These are phyloP conservation scores for Hemiscyllium ocellatum DNA, from an alignment of 2,113 vertebrate genomes.

Conservation along the genomic window DNA sequence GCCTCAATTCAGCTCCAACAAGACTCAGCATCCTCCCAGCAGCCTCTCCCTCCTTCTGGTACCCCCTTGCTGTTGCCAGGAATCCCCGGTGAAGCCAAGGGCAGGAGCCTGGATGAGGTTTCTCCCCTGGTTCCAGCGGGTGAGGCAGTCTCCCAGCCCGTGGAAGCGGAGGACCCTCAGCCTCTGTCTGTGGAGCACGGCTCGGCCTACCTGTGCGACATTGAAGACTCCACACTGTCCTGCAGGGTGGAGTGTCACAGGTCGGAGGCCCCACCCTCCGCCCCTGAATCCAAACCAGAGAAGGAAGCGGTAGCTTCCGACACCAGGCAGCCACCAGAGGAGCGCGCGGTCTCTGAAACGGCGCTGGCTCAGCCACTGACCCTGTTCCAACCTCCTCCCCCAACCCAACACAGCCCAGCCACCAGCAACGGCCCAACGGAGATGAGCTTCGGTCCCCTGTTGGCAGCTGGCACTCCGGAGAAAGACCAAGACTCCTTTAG, in stretches of 20 bases:
- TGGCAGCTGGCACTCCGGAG: constrained; percentile 46
- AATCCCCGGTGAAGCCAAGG: constrained; percentile 39
- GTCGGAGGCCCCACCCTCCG: constrained; percentile 44
- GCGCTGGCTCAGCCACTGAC: constrained; percentile 51
- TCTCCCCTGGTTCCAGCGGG: constrained; percentile 64
- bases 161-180: constrained; percentile 63
- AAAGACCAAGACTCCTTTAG: constrained; percentile 42
- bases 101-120: constrained; percentile 61
- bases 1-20: constrained; percentile 52
- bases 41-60: constrained; percentile 41
- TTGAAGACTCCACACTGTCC: constrained; percentile 51
- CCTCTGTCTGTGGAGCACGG: constrained; percentile 55
- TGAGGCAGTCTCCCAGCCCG: constrained; percentile 55
- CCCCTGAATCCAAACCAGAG: constrained; percentile 44
- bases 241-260: constrained; percentile 57
- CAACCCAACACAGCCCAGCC: constrained; percentile 48
- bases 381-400: constrained; percentile 53
- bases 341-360: constrained; percentile 27
- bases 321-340: constrained; percentile 44
- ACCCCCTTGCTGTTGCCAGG: not conserved
- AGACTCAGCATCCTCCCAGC: constrained; percentile 50
- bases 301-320: constrained; percentile 43
- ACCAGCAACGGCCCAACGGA: constrained; percentile 73
- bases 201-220: constrained; percentile 55
- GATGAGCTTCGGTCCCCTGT: constrained; percentile 54